Evolutionary conservation across 2,888 invertebrate genomes (phyloP).

Genomic region (Craniophora ligustri): DNA sequence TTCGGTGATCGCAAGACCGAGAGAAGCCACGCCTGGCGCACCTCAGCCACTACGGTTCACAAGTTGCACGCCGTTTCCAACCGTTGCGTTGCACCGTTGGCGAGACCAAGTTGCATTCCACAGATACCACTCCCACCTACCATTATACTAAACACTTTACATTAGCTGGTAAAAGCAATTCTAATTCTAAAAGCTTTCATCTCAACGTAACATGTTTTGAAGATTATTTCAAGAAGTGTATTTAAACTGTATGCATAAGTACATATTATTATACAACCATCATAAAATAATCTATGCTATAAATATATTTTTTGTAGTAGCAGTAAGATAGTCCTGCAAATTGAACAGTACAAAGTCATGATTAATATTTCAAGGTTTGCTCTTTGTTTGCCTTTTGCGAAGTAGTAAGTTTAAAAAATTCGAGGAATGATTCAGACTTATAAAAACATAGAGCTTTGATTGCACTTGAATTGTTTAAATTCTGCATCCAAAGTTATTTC

Average conservation of each 20-base stretch:
- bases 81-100: conserved; percentile 59
- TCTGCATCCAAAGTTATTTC: too few relatives aligned
- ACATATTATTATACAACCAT: too few relatives aligned
- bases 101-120: conserved; percentile 74
- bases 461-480: too few relatives aligned
- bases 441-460: too few relatives aligned
- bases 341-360: too few relatives aligned
- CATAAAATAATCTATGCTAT: conserved; percentile 15
- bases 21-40: conserved; percentile 40
- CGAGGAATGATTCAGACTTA: too few relatives aligned
- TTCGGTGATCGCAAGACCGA: conserved; percentile 5
- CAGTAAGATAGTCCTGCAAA: too few relatives aligned
- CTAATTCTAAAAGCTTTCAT: conserved; percentile 38
- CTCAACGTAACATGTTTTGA: conserved; percentile 15
- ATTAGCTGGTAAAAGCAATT: conserved; percentile 38
- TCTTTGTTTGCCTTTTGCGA: conserved; percentile 33
- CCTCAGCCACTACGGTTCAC: conserved; percentile 66
- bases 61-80: conserved; percentile 55
- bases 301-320: conserved; percentile 10
- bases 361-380: too few relatives aligned
- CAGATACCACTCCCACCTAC: conserved; percentile 70
- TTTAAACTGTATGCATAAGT: background rate
- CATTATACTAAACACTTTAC: conserved; percentile 45
- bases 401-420: conserved; percentile 10
- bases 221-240: conserved; percentile 26